These are phyloP conservation scores for Labeo catla DNA, from an alignment of 2,113 vertebrate species.

Conservation along the genomic window DNA sequence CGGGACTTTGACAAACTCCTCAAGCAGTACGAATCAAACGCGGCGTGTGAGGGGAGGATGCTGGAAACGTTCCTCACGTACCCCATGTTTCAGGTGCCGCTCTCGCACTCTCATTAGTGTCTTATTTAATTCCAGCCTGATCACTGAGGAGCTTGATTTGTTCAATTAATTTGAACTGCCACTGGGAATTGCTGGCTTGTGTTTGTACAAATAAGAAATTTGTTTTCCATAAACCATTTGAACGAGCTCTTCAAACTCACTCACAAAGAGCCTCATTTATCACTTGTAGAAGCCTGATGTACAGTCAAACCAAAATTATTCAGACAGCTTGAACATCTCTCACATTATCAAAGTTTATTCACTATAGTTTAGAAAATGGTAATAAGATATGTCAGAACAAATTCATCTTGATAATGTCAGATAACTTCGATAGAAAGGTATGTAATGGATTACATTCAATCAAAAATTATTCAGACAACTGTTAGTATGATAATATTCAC, in stretches of 20 bases:
- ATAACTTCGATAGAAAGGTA: too few relatives aligned
- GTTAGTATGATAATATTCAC: too few relatives aligned
- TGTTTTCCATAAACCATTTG: not conserved
- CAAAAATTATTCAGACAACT: too few relatives aligned
- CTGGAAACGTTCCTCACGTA: constrained; percentile 98
- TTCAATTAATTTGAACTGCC: constrained; percentile 9
- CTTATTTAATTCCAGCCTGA: constrained; percentile 7
- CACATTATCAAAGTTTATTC: too few relatives aligned
- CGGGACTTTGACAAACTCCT: constrained; percentile 98
- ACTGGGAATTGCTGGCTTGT: constrained; percentile 1
- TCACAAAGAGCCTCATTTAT: not conserved
- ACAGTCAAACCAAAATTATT: too few relatives aligned
- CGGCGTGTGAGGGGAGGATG: constrained; percentile 96
- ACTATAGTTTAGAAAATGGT: too few relatives aligned
- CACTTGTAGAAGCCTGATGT: not conserved
- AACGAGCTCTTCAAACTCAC: not conserved
- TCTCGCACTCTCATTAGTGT: constrained; percentile 14
- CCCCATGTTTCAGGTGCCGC: constrained; percentile 97
- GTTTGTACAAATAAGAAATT: constrained; percentile 6
- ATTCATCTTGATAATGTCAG: too few relatives aligned
- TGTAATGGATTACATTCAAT: too few relatives aligned
- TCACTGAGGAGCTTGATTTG: constrained; percentile 17
- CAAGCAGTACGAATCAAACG: constrained; percentile 96
- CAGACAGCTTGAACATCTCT: too few relatives aligned
- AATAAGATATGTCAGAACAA: too few relatives aligned